Evolutionary conservation across 2,888 invertebrate genomes (phyloP).

Genomic region (Apodemia mormo): DNA sequence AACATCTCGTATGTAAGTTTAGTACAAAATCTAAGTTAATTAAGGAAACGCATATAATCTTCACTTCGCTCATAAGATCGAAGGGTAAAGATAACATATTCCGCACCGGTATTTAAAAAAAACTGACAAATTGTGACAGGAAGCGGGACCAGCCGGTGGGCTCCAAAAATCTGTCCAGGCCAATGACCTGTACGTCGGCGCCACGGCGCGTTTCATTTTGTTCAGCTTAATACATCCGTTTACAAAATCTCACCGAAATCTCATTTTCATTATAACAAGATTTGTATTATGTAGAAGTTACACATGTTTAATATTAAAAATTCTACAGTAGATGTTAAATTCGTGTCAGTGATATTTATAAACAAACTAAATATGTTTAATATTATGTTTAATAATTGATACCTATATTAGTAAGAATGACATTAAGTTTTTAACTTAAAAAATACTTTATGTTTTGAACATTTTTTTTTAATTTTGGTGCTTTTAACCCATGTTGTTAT

Average conservation of each 20-base stretch:
- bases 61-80: slow-evolving; percentile 16
- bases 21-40: background rate
- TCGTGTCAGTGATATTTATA: no score
- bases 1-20: no score
- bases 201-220: slow-evolving; percentile 42
- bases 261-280: background rate
- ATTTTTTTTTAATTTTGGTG: no score
- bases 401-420: no score
- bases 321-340: no score
- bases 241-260: slow-evolving; percentile 24
- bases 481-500: no score
- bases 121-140: slow-evolving; percentile 75
- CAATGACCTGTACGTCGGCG: slow-evolving; percentile 53
- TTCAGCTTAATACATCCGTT: slow-evolving; percentile 44
- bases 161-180: slow-evolving; percentile 62
- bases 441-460: no score
- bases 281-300: no score
- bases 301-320: no score
- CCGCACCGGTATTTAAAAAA: slow-evolving; percentile 64
- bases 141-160: slow-evolving; percentile 70
- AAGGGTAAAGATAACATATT: slow-evolving; percentile 45
- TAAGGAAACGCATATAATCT: slow-evolving; percentile 1
- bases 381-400: no score
- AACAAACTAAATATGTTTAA: no score
- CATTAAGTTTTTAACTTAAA: no score